Evolutionary conservation across 1,140 invertebrate genomes (phyloP), one percentile per base, ranked within the genome.

Genomic region (Drosophila mayri): DNA sequence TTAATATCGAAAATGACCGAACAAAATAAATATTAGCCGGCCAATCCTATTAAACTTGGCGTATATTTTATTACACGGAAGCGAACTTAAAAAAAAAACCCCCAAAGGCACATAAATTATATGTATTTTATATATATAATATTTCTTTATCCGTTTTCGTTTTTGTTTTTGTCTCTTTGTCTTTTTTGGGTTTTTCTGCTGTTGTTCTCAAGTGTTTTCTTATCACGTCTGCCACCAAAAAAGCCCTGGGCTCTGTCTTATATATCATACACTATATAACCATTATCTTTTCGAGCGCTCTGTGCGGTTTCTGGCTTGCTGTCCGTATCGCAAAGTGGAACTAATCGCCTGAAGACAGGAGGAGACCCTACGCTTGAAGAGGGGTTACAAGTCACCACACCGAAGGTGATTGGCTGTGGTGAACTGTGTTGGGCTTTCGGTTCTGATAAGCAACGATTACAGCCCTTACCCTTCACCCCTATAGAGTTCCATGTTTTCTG

Each of bases 141-240:
- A 22, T 40, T 63, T 30, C 22, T 52, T 66, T 70, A 52, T 70
- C 63, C 66, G 22, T 18, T 20, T 25, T 62, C 18, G 9, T 35
- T 30, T 66, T 67, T 35, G 9, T 35, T 30, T 66, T 67, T 35
- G n/a, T 14, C 44, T 16, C 16, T 60, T 38, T 22, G 46, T 32
- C 37, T 32, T 50, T 50, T 20, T 30, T 67, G 12, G 63, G 54
- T 40, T 66, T 63, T 55, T 54, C 46, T 25, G 32, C 12, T 63
- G n/a, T 46, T 28, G 41, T 25, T 25, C 25, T 25, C 25, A 25
- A 37, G 40, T 32, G 40, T 43, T 37, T 46, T 46, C 47, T 70
- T 70, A 70, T 70, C 68, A 72, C 52, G 50, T 58, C 25, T 59
- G 52, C 54, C 68, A 38, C 68, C 35, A 37, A 52, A 66, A 66